Evolutionary conservation across 2,113 vertebrate genomes (phyloP), one percentile per base, ranked within the genome.

Genomic region (Platichthys stellatus): DNA sequence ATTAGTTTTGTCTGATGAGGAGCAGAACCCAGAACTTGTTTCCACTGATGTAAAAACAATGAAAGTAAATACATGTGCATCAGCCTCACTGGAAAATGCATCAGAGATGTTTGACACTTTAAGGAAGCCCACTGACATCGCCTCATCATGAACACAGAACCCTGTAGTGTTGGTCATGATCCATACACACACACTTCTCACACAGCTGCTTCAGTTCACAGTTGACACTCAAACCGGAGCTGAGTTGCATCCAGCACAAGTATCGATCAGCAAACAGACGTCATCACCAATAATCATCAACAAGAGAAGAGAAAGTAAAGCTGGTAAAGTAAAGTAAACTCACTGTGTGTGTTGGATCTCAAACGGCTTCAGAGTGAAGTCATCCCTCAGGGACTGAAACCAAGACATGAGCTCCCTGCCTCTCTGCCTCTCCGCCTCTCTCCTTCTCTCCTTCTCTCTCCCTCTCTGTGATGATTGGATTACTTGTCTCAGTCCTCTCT

Each of bases 341-440:
- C 57, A 91, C 91, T 18, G 72, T 14, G 86, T 59, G 5, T 69
- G 63, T 60, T 71, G 63, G 0, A 18, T 28, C 81, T 90, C 91
- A 65, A 87, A 90, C 71, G 91, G 89, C 11, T 51, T 91, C 89
- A 90, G 82, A 51, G 71, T 81, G 66, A 90, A 90, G 28, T 90
- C 90, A 88, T 92, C 91, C 76, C 78, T 81, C 81, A 88, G 81
- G 43, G 86, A 69, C 73, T 81, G 84, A 4, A 89, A 65, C 87
- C 90, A 88, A 78, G 90, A 88, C 90, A 88, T 90, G 31, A 53
- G 79, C 54, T 60, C 23, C 56, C 74, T n/a, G 38, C 78, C 0
- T 18, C 47, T 15, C 47, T 18, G 12, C 38, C 10, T 10, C 24
- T 2, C 24, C 11, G 0, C 11, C 38, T 11, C 38, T 11, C 38